Evolutionary conservation across 1,140 invertebrate species (phyloP), one percentile per base, ranked within the genome.

Genomic region (Diabrotica virgifera): DNA sequence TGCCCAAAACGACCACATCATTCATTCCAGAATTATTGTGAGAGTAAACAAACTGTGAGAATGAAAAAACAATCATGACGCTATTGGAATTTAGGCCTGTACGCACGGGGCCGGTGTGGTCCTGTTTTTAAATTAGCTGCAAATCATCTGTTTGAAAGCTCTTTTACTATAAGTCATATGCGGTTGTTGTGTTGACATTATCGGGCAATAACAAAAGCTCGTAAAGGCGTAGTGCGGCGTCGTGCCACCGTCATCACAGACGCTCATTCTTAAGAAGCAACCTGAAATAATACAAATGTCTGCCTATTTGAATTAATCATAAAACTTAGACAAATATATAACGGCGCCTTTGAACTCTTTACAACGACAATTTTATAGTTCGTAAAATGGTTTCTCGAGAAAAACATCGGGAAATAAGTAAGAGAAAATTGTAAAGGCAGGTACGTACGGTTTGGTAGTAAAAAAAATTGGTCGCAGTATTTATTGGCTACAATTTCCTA

Each of bases 331-430:
- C 69, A 74, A 74, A 74, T 74, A 74, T 73, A 73, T 70, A 70
- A 73, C 69, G 67, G 71, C 54, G 56, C 65, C 67, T 74, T 74
- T 74, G 73, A 74, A 73, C 73, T 72, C 73, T 74, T 74, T 74
- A 67, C 73, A 65, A 70, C 73, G 73, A 74, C 73, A 73, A 74
- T 74, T 74, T 74, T 72, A 74, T 74, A 73, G 70, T 74, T 72
- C 70, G 71, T 72, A 73, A 74, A 74, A 67, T 46, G 40, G 40
- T 46, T 46, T 46, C 40, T 46, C 40, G 40, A 46, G 40, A 46
- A 46, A 46, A 46, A 46, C 40, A 46, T n/a, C 40, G 40, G 40
- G 40, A 46, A 46, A n/a, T 46, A 46, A 11, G 8, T 46, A 46
- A 46, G 40, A 5, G n/a, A 46, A 46, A 10, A 5, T 46, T 8